Evolutionary conservation across 2,888 invertebrate genomes (phyloP), one percentile per base, ranked within the genome.

Genomic region (Notodonta ziczac): DNA sequence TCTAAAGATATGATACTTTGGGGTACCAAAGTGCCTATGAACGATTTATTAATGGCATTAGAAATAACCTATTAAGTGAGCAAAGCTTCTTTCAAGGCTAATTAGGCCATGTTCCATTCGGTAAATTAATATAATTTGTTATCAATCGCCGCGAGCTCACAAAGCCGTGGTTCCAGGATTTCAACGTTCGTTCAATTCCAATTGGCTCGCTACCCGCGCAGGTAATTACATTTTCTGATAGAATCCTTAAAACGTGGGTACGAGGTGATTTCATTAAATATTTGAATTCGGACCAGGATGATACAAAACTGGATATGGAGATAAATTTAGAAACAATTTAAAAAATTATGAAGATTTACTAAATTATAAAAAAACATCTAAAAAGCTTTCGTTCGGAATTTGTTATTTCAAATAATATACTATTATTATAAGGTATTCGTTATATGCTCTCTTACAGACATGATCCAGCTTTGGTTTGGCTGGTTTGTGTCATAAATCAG

Each of bases 221-320:
- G 50, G 46, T 58, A 58, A 57, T 52, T 57, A 58, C 52, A 52
- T 58, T 60, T 51, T 24, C 42, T 24, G 14, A n/a, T 39, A 24
- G 44, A 50, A 59, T 58, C 39, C 40, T 59, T 55, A 48, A 59
- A 55, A 58, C 56, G 51, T 48, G 12, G 52, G 10, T 32, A 52
- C 32, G 52, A 58, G 56, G 56, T 60, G 48, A 60, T 52, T 58
- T 60, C 39, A 57, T 62, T 57, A 54, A 58, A 66, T 58, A 55
- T 52, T 61, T 48, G 7, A 52, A 48, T 12, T 52, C 10, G 39
- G 16, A 24, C 16, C 32, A 44, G 7, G 8, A 40, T 57, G 14
- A 4, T 0, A 0, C 5, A 9, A 53, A 14, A 35, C 57, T 42
- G 48, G 60, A 63, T 58, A n/a, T 42, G 42, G 14, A 12, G 6